Conservation (phyloP, 2,888 invertebrate genomes). For the Dasypogon diadema region DNA sequence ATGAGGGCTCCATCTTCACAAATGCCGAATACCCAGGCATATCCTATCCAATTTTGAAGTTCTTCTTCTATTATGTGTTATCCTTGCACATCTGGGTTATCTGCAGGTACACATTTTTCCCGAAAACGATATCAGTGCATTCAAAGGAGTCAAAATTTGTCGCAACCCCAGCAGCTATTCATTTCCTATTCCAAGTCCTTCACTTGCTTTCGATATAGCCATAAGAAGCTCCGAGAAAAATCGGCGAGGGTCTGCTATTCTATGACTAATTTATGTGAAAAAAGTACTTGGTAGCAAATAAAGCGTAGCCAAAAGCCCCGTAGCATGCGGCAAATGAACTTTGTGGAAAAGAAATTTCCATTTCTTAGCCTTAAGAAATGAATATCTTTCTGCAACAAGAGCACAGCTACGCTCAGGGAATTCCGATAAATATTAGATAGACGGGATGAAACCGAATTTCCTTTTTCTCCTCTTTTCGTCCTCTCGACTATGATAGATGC, state of each 20-base stretch:
- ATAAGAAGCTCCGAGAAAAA: background rate
- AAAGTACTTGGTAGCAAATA: slow-evolving; percentile 31
- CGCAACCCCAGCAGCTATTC: slow-evolving; percentile 37
- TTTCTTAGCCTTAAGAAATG: slow-evolving; percentile 46
- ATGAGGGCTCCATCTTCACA: too few relatives aligned
- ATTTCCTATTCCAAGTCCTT: slow-evolving; percentile 28
- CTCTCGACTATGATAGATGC: slow-evolving; percentile 47
- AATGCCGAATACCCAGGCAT: too few relatives aligned
- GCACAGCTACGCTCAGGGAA: slow-evolving; percentile 27
- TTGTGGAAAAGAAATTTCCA: slow-evolving; percentile 40
- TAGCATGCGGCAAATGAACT: slow-evolving; percentile 43
- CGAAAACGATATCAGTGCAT: slow-evolving; percentile 20
- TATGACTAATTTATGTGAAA: slow-evolving; percentile 42
- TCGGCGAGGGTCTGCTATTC: slow-evolving; percentile 5
- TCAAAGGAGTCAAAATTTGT: slow-evolving; percentile 26
- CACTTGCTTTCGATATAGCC: slow-evolving; percentile 28
- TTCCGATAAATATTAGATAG: slow-evolving; percentile 49
- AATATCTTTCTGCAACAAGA: slow-evolving; percentile 47
- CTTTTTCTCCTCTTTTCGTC: slow-evolving; percentile 11
- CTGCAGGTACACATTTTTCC: slow-evolving; percentile 14
- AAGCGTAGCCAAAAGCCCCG: slow-evolving; percentile 35
- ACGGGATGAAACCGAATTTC: slow-evolving; percentile 33
- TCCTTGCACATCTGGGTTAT: background rate
- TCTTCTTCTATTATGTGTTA: too few relatives aligned
- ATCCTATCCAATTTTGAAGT: too few relatives aligned